Evolutionary conservation across 2,113 vertebrate genomes (phyloP).

Genomic region (Scolopax mira): DNA sequence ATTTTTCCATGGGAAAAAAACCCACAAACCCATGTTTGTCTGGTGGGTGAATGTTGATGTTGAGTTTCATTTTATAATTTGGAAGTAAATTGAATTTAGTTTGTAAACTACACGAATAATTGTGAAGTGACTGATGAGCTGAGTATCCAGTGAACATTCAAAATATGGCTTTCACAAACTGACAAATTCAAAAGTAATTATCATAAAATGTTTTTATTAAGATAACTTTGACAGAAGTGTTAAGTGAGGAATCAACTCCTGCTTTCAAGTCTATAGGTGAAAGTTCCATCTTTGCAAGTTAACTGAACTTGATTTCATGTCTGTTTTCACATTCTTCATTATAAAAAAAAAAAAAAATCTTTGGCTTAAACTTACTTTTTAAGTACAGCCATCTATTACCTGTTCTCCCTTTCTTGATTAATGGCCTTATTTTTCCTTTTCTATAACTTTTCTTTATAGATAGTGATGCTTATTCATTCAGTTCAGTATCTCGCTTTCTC

Average conservation of each 20-base stretch:
- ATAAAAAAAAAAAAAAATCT: neutral
- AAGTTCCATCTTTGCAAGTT: neutral
- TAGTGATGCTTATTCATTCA: neutral
- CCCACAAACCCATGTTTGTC: neutral
- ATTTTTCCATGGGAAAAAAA: neutral
- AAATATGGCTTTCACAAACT: neutral
- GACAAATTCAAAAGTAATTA: neutral
- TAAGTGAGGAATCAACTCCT: neutral
- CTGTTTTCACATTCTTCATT: neutral
- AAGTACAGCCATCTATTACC: neutral
- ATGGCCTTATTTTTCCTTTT: neutral
- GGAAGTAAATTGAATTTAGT: neutral
- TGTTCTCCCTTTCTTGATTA: neutral
- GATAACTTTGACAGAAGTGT: neutral
- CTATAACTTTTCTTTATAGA: neutral
- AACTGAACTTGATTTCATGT: neutral
- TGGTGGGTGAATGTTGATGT: neutral
- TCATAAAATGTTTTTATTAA: neutral
- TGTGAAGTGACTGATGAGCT: neutral
- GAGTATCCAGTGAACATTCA: neutral
- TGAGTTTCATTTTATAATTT: neutral
- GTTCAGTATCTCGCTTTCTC: neutral
- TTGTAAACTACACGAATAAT: neutral
- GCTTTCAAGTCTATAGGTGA: neutral
- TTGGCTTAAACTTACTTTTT: neutral